A percentile compares a stretch with the other conserved stretches of the same genome.
These are phyloP conservation scores for Lophotis ruficrista DNA, from an alignment of 2,113 vertebrate species.

Conservation along the genomic window DNA sequence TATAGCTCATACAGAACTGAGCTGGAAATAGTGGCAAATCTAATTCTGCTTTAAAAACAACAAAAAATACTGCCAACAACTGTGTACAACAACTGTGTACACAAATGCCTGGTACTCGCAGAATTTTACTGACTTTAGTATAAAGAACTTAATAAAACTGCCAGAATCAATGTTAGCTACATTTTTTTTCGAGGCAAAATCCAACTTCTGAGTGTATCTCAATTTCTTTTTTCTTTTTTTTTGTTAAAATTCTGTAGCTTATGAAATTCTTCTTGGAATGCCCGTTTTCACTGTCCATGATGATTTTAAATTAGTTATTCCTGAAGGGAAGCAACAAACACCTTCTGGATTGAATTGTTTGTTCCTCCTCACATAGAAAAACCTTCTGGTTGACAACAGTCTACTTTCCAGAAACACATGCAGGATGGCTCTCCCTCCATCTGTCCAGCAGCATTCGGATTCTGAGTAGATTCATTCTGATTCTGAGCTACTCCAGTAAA, in stretches of 20 bases:
- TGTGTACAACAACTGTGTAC: background rate
- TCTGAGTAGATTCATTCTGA: background rate
- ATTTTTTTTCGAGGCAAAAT: background rate
- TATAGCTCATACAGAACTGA: background rate
- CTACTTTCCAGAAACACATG: background rate
- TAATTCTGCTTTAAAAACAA: background rate
- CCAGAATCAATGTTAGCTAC: background rate
- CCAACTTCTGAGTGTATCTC: background rate
- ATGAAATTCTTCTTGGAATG: background rate
- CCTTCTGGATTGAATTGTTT: conserved; percentile 16
- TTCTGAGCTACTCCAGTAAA: background rate
- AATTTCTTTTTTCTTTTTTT: background rate
- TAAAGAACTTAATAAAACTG: conserved; percentile 4
- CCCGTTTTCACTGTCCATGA: background rate
- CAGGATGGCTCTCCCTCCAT: background rate
- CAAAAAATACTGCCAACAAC: background rate
- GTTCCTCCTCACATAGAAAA: conserved; percentile 14
- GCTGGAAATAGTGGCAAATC: background rate
- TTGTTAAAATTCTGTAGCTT: conserved; percentile 15
- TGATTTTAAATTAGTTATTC: conserved; percentile 49
- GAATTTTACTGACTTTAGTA: conserved; percentile 17
- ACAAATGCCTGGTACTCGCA: background rate
- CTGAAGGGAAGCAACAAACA: conserved; percentile 18
- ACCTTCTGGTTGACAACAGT: background rate
- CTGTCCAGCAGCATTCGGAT: background rate